Conservation (phyloP, 2,113 vertebrate genomes). For the Capreolus pygargus region DNA sequence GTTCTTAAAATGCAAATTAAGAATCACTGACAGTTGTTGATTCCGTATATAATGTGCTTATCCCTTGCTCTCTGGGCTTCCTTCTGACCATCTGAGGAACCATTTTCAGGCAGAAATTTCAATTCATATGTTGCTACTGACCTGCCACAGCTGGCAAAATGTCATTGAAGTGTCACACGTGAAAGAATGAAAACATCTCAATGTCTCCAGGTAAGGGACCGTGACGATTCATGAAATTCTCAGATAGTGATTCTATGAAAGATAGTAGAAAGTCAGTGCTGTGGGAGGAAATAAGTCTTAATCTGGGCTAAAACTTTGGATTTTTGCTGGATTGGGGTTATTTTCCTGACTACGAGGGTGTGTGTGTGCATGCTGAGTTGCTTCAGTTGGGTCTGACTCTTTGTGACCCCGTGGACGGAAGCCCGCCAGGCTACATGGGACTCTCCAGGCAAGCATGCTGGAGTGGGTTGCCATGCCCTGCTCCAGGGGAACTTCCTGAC, state of each 20-base stretch:
- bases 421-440: accelerated
- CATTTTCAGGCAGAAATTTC: not conserved
- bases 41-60: not conserved
- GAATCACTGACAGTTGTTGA: not conserved
- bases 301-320: not conserved
- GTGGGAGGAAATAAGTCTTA: not conserved
- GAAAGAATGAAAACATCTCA: not conserved
- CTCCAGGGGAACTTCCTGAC: not conserved
- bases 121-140: not conserved
- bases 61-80: not conserved
- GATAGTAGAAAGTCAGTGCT: not conserved
- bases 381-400: not conserved
- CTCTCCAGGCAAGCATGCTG: not conserved
- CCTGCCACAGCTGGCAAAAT: not conserved
- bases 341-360: not conserved
- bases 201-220: not conserved
- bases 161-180: not conserved
- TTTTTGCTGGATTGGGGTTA: not conserved
- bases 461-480: not conserved
- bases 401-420: accelerated
- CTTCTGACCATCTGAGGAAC: not conserved
- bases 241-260: not conserved
- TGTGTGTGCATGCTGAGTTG: not conserved
- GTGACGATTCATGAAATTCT: constrained; percentile 27
- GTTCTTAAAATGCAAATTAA: not conserved